phyloP scores from a whole-genome alignment of 1,140 invertebrate genomes.

The Neodiprion lecontei region DNA sequence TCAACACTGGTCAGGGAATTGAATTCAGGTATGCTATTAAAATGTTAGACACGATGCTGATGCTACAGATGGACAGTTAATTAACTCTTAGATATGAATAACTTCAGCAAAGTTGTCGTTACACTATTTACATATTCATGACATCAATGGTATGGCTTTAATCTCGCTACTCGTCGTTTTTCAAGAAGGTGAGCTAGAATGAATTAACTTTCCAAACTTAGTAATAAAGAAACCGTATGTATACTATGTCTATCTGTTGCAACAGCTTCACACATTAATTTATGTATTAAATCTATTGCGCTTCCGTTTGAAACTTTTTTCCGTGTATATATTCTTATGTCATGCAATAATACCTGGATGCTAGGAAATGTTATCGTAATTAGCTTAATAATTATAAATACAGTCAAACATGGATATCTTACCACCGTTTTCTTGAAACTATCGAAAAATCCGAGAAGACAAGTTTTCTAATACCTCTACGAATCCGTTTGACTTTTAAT shows the following conservation, averaged over 20 bases:
- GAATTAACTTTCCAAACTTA: too few species aligned
- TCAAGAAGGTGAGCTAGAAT: too few species aligned
- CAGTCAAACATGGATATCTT: too few species aligned
- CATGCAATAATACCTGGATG: not conserved
- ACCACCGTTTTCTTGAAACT: too few species aligned
- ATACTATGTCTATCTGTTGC: not conserved
- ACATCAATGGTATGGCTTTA: too few species aligned
- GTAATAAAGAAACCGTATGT: not conserved
- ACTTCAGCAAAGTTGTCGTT: not conserved
- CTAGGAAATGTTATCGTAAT: not conserved
- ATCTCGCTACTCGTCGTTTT: too few species aligned
- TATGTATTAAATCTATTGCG: not conserved
- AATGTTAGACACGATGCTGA: not conserved
- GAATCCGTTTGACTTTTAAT: too few species aligned
- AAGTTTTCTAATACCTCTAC: too few species aligned
- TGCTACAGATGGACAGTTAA: not conserved
- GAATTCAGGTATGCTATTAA: conserved; percentile 77
- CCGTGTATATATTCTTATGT: conserved; percentile 3
- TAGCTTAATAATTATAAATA: not conserved
- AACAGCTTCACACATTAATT: not conserved
- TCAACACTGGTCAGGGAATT: conserved; percentile 93
- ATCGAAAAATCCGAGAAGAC: too few species aligned
- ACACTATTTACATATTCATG: too few species aligned
- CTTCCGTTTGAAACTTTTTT: not conserved
- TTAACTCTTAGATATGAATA: not conserved